Evolutionary conservation across 1,140 invertebrate species (phyloP).

Genomic region (Drosophila kohkoa): DNA sequence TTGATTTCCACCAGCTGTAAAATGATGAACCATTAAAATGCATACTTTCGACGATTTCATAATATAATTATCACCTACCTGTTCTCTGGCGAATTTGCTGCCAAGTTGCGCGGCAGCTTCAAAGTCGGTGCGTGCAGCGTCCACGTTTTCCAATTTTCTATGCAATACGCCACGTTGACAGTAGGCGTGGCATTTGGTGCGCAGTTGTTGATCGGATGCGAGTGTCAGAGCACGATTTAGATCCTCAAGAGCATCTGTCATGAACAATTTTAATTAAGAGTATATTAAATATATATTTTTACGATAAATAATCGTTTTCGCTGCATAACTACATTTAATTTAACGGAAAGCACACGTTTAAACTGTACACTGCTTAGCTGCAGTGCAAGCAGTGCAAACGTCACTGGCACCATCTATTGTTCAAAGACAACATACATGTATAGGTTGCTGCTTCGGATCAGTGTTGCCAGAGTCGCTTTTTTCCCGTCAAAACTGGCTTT

Average conservation of each 20-base stretch:
- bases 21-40: conserved; percentile 34
- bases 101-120: conserved; percentile 90
- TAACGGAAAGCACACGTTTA: not conserved
- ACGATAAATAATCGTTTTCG: not conserved
- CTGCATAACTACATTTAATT: not conserved
- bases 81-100: conserved; percentile 91
- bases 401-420: conserved; percentile 11
- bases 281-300: not conserved
- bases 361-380: conserved; percentile 4
- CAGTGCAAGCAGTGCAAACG: not conserved
- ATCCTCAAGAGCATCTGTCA: conserved; percentile 89
- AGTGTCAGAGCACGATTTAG: conserved; percentile 89
- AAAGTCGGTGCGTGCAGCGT: conserved; percentile 89
- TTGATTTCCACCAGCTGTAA: conserved; percentile 90
- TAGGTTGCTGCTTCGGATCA: not conserved
- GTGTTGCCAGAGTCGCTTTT: too few species aligned
- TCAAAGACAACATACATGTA: not conserved
- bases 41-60: not conserved
- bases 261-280: not conserved
- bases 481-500: too few species aligned
- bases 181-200: conserved; percentile 89
- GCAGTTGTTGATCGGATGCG: conserved; percentile 86
- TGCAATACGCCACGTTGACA: conserved; percentile 91
- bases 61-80: conserved; percentile 81
- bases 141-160: conserved; percentile 86